Evolutionary conservation across 2,888 invertebrate genomes (phyloP).

Genomic region (Lasioglossum calceatum): DNA sequence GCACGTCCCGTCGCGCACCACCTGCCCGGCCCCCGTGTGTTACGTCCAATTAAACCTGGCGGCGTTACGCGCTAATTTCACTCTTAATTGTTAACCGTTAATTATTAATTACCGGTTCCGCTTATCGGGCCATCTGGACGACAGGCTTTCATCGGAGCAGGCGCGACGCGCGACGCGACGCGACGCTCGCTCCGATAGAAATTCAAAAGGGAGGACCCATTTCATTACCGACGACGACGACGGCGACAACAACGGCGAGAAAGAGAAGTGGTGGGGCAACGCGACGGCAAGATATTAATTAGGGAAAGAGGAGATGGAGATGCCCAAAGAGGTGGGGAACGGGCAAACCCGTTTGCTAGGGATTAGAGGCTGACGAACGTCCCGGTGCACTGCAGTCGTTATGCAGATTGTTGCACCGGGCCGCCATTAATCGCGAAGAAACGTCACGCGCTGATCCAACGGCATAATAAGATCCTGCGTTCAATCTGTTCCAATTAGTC

Average conservation of each 20-base stretch:
- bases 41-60: conserved; percentile 79
- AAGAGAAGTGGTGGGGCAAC: conserved; percentile 28
- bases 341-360: conserved; percentile 42
- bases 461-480: conserved; percentile 42
- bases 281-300: conserved; percentile 53
- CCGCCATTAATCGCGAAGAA: conserved; percentile 64
- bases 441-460: conserved; percentile 31
- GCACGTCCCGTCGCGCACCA: conserved; percentile 37
- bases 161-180: not conserved
- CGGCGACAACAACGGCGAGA: conserved; percentile 37
- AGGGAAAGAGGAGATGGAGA: conserved; percentile 38
- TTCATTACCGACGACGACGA: conserved; percentile 25
- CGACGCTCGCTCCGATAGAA: conserved; percentile 36
- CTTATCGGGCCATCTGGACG: conserved; percentile 63
- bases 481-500: conserved; percentile 65
- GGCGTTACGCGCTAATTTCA: conserved; percentile 78
- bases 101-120: conserved; percentile 70
- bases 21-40: conserved; percentile 39
- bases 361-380: conserved; percentile 46
- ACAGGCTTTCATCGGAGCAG: conserved; percentile 35
- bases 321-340: not conserved
- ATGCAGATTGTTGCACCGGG: conserved; percentile 60
- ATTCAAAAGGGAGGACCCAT: conserved; percentile 39
- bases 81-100: conserved; percentile 79
- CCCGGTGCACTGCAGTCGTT: conserved; percentile 51